Evolutionary conservation across 2,113 vertebrate species (phyloP).

Genomic region (Dromiciops gliroides): DNA sequence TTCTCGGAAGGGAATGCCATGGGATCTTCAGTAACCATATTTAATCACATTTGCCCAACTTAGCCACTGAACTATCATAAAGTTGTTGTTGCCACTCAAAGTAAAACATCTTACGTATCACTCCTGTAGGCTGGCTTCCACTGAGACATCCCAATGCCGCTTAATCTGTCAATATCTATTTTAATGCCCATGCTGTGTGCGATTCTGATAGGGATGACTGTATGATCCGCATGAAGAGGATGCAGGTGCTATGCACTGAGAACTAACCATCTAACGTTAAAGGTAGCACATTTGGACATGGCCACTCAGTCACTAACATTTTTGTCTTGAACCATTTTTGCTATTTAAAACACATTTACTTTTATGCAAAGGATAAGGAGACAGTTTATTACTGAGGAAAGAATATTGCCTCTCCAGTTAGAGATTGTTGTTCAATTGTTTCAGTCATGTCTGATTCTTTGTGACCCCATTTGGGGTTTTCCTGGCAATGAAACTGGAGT

Average conservation of each 20-base stretch:
- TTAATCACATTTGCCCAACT: background rate
- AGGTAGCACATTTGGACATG: background rate
- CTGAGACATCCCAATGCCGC: accelerated
- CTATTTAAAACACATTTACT: background rate
- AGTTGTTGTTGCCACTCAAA: background rate
- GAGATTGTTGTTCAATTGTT: background rate
- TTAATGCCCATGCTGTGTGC: background rate
- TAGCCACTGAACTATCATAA: background rate
- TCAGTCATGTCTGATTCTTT: background rate
- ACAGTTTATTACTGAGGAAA: background rate
- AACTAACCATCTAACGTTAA: background rate
- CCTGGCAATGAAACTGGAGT: background rate
- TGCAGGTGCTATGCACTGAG: background rate
- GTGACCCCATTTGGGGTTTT: background rate
- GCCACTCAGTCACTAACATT: background rate
- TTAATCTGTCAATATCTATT: background rate
- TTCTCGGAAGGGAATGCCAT: background rate
- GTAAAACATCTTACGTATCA: background rate
- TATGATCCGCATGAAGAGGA: background rate
- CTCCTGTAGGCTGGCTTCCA: accelerated
- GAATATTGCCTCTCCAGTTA: background rate
- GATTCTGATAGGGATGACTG: accelerated
- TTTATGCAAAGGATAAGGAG: background rate
- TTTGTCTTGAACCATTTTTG: background rate
- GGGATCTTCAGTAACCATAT: background rate